These are phyloP conservation scores for Scomber scombrus DNA, from an alignment of 2,113 vertebrate species.

Conservation along the genomic window DNA sequence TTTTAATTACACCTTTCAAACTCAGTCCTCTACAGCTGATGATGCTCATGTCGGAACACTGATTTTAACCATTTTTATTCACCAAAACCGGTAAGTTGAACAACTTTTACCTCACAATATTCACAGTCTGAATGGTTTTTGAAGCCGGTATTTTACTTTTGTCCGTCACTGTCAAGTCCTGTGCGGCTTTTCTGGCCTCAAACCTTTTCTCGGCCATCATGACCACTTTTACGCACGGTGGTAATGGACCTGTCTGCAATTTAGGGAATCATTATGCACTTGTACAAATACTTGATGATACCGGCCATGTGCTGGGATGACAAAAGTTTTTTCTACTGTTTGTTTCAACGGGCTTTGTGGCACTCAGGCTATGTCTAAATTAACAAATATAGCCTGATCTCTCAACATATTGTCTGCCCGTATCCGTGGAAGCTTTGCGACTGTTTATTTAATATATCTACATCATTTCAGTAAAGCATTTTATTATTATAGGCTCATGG, in stretches of 20 bases:
- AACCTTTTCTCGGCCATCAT: slow-evolving; percentile 19
- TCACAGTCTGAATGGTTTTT: slow-evolving; percentile 16
- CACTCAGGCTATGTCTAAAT: not conserved
- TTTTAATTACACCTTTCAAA: slow-evolving; percentile 14
- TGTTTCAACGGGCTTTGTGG: not conserved
- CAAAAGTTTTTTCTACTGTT: not conserved
- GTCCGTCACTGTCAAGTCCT: slow-evolving; percentile 17
- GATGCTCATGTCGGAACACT: slow-evolving; percentile 60
- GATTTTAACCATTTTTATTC: slow-evolving; percentile 58
- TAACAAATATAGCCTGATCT: no score
- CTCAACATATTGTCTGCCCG: not conserved
- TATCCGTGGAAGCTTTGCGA: not conserved
- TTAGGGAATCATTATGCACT: not conserved
- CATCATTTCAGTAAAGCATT: not conserved
- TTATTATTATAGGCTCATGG: not conserved
- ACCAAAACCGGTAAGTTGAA: slow-evolving; percentile 79
- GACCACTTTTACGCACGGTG: slow-evolving; percentile 65
- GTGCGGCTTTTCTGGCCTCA: slow-evolving; percentile 38
- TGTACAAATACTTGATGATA: not conserved
- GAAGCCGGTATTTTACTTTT: slow-evolving; percentile 57
- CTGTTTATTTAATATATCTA: not conserved
- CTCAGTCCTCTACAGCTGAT: slow-evolving; percentile 8
- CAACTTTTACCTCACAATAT: slow-evolving; percentile 36
- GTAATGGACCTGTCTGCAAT: slow-evolving; percentile 9
- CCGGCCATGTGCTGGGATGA: no score